Percentiles rank a stretch among this genome's conserved stretches.
Evolutionary conservation across 2,797 vertebrate genomes (phyloP).

Genomic region (Tarsius wallacei): DNA sequence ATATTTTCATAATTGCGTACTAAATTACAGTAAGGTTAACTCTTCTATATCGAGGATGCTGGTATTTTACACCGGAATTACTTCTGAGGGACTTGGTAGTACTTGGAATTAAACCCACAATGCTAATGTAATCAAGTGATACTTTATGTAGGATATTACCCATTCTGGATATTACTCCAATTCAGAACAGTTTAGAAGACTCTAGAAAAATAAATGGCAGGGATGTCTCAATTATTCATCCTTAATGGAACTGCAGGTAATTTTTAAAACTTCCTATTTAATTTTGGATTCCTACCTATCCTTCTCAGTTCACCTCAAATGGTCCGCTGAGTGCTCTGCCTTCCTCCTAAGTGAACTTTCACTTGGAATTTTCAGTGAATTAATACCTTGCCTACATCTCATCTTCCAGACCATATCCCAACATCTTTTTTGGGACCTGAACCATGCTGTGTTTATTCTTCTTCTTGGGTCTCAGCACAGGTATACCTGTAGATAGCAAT

Average conservation of each 20-base stretch:
- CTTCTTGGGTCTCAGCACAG: background rate
- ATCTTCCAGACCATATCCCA: too few relatives aligned
- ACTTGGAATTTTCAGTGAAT: background rate
- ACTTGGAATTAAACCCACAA: background rate
- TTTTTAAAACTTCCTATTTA: background rate
- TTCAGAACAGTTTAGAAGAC: conserved; percentile 44
- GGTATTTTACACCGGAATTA: background rate
- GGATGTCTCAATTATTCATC: background rate
- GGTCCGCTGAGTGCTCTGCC: background rate
- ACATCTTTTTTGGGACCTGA: background rate
- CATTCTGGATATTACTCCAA: background rate
- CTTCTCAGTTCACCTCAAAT: background rate
- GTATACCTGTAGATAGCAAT: background rate
- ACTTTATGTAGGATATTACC: background rate
- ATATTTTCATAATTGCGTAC: background rate
- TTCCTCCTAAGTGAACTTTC: background rate
- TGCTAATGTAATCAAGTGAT: background rate
- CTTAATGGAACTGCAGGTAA: background rate
- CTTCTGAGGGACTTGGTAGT: background rate
- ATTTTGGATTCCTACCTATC: background rate
- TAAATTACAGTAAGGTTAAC: background rate
- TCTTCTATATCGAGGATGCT: background rate
- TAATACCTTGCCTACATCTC: background rate
- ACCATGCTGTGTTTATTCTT: background rate
- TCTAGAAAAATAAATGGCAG: conserved; percentile 17